phyloP scores from a whole-genome alignment of 2,888 invertebrate species.

The Epirrhoe alternata region DNA sequence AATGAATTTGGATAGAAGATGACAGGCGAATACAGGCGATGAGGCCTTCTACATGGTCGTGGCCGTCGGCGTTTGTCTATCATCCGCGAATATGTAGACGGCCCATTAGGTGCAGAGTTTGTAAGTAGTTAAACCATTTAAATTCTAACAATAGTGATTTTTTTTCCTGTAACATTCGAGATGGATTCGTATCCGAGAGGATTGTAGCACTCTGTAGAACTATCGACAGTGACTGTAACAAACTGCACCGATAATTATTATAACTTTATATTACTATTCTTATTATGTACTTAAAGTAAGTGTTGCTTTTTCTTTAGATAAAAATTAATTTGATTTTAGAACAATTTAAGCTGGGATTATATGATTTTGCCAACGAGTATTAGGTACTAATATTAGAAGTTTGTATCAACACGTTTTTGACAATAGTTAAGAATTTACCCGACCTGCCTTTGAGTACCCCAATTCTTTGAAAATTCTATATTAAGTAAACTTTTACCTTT shows the following conservation, averaged over 20 bases:
- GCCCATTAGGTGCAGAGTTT: too few relatives aligned
- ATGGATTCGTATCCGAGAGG: constrained; percentile 49
- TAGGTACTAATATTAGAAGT: constrained; percentile 13
- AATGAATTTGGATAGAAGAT: too few relatives aligned
- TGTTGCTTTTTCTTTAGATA: constrained; percentile 69
- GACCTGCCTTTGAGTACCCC: constrained; percentile 8
- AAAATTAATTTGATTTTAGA: constrained; percentile 53
- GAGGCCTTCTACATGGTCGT: too few relatives aligned
- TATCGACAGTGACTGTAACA: constrained; percentile 55
- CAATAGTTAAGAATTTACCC: constrained; percentile 15
- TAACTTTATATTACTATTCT: constrained; percentile 34
- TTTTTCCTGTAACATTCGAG: constrained; percentile 35
- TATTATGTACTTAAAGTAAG: constrained; percentile 49
- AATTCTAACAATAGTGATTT: constrained; percentile 27
- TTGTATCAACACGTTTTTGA: constrained; percentile 7
- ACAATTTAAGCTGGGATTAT: constrained; percentile 58
- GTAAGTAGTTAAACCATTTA: background rate
- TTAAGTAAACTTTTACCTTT: constrained; percentile 11
- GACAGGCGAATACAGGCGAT: too few relatives aligned
- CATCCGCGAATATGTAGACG: too few relatives aligned
- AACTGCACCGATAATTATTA: constrained; percentile 58
- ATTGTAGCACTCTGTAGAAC: constrained; percentile 72
- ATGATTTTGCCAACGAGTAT: constrained; percentile 25
- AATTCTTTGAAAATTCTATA: constrained; percentile 10
- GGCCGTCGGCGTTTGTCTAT: too few relatives aligned